Conservation (phyloP, 1,140 invertebrate species). For the Bombus haemorrhoidalis region DNA sequence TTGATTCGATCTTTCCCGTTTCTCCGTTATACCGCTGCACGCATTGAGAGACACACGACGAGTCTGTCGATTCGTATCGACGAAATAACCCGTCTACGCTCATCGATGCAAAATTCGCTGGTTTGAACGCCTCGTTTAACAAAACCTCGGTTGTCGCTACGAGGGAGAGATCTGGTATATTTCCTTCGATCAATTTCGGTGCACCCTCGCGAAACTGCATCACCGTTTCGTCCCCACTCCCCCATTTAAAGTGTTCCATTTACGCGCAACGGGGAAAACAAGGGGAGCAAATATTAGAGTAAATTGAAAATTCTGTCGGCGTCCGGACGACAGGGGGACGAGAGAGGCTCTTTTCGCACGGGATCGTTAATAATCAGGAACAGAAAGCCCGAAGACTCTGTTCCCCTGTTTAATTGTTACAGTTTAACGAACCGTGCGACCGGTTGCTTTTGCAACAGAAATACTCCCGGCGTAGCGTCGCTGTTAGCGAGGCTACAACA, state of each 20-base stretch:
- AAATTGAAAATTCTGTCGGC: conserved; percentile 41
- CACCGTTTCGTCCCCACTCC: background rate
- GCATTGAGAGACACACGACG: background rate
- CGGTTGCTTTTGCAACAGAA: conserved; percentile 13
- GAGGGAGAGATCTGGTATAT: background rate
- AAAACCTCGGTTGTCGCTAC: background rate
- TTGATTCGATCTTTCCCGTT: background rate
- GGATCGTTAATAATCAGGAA: conserved; percentile 38
- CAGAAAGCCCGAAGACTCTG: conserved; percentile 32
- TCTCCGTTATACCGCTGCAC: background rate
- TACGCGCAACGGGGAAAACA: background rate
- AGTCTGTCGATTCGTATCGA: background rate
- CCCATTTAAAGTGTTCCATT: background rate
- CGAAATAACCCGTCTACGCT: background rate
- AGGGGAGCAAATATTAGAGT: conserved; percentile 27
- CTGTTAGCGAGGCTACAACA: background rate
- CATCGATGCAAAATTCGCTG: background rate
- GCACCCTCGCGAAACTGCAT: background rate
- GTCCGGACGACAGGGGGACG: background rate
- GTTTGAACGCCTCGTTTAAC: background rate
- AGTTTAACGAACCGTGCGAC: conserved; percentile 37
- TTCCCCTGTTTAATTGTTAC: conserved; percentile 35
- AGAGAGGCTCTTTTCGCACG: background rate
- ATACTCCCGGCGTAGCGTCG: background rate
- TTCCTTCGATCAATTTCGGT: conserved; percentile 16